Evolutionary conservation across 2,797 vertebrate genomes (phyloP).

Genomic region (Hippopotamyrus pictus): DNA sequence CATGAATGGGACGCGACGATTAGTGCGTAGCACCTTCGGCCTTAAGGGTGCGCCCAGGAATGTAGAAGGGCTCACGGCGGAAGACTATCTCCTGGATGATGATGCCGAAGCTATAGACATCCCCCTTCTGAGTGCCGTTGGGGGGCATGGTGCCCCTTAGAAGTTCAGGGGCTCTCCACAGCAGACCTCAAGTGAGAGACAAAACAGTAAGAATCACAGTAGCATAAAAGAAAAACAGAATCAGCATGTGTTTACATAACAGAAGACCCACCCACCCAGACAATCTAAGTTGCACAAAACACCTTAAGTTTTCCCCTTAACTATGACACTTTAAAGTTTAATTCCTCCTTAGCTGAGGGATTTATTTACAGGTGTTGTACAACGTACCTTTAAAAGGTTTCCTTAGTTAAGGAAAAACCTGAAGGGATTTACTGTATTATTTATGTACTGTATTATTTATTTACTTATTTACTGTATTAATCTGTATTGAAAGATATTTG

Average conservation of each 20-base stretch:
- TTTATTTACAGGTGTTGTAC: not conserved
- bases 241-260: not conserved
- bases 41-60: conserved; percentile 30
- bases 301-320: not conserved
- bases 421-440: not conserved
- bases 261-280: not conserved
- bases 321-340: not conserved
- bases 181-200: conserved; percentile 23
- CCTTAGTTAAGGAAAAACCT: not conserved
- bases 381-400: not conserved
- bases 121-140: conserved; percentile 43
- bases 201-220: not conserved
- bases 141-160: conserved; percentile 30
- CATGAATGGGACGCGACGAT: not conserved
- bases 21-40: conserved; percentile 27
- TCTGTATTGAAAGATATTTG: not conserved
- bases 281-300: not conserved
- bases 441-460: not conserved
- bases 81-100: conserved; percentile 44
- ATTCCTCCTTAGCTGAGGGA: not conserved
- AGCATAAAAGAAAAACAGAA: not conserved
- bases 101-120: conserved; percentile 45
- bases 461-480: not conserved
- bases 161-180: conserved; percentile 46
- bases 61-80: conserved; percentile 39